Conservation (phyloP, 2,888 invertebrate species). For the Polydrusus cervinus region DNA sequence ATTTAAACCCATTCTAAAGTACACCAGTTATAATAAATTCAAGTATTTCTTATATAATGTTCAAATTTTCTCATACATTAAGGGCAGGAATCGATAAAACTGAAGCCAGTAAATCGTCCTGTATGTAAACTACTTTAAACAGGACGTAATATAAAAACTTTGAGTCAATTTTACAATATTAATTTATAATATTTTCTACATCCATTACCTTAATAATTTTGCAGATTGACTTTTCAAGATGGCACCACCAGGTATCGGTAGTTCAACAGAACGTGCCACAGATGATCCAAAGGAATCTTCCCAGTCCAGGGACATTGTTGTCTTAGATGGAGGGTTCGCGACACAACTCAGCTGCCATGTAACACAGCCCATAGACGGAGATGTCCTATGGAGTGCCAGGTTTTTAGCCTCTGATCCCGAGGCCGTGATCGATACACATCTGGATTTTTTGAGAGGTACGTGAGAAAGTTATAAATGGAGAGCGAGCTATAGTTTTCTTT, state of each 20-base stretch:
- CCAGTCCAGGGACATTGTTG: slow-evolving; percentile 60
- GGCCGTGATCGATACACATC: slow-evolving; percentile 85
- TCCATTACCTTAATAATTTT: neutral
- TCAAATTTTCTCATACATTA: no score
- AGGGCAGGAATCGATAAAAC: no score
- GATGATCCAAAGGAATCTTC: slow-evolving; percentile 16
- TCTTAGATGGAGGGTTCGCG: slow-evolving; percentile 86
- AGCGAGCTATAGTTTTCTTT: no score
- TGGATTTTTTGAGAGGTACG: slow-evolving; percentile 85
- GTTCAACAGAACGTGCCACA: slow-evolving; percentile 56
- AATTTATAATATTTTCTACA: neutral
- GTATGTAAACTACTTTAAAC: no score
- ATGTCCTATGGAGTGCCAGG: slow-evolving; percentile 92
- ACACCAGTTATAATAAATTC: no score
- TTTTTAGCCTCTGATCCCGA: slow-evolving; percentile 86
- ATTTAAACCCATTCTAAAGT: no score
- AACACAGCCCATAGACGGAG: slow-evolving; percentile 84
- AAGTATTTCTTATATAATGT: no score
- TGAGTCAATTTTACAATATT: no score
- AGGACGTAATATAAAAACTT: no score
- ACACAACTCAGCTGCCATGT: slow-evolving; percentile 86
- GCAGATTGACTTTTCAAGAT: slow-evolving; percentile 51
- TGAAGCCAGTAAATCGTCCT: no score
- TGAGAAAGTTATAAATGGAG: neutral
- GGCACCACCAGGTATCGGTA: slow-evolving; percentile 64